Percentiles rank a stretch among this genome's conserved stretches.
phyloP scores from a whole-genome alignment of 2,113 vertebrate genomes.

The Xerus inauris region DNA sequence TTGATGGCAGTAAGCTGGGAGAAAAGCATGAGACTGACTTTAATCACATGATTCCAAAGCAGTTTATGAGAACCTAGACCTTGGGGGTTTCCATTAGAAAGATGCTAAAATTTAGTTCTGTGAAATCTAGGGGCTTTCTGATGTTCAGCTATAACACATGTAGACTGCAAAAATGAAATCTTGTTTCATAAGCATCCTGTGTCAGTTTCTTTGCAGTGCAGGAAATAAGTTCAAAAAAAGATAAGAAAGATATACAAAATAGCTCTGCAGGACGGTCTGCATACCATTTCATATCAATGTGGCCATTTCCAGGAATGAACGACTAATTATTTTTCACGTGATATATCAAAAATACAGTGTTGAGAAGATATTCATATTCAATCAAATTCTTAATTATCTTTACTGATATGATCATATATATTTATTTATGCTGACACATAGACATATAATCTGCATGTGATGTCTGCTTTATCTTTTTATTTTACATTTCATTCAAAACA shows the following conservation, averaged over 20 bases:
- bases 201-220: conserved; percentile 76
- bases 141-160: conserved; percentile 70
- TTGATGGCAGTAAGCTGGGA: neutral
- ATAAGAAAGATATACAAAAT: conserved; percentile 79
- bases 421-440: neutral
- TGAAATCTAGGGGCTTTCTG: conserved; percentile 81
- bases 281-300: conserved; percentile 47
- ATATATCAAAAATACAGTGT: conserved; percentile 41
- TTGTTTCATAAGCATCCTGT: conserved; percentile 84
- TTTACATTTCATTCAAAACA: neutral
- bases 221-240: conserved; percentile 79
- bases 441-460: neutral
- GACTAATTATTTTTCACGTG: conserved; percentile 67
- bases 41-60: neutral
- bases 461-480: neutral
- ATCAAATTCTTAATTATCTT: neutral
- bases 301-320: conserved; percentile 70
- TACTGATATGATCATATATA: neutral
- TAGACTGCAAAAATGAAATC: conserved; percentile 67
- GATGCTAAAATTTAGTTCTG: conserved; percentile 79
- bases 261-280: conserved; percentile 34
- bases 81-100: conserved; percentile 77
- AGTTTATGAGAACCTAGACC: conserved; percentile 74
- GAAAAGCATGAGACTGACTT: neutral
- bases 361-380: neutral